Conservation (phyloP, 2,888 invertebrate species). For the Euzophera pinguis region DNA sequence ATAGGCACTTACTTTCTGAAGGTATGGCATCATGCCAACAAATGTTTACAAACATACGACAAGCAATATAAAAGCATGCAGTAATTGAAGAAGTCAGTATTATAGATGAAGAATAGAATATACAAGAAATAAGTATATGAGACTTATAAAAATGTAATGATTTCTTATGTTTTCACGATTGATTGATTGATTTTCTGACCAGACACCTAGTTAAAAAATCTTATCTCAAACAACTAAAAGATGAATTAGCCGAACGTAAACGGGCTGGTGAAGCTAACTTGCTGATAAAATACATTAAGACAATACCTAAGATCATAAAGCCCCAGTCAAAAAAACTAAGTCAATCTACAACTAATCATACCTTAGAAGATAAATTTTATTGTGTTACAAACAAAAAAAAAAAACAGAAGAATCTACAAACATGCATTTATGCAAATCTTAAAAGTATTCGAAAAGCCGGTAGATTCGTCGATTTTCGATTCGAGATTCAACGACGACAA, state of each 20-base stretch:
- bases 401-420: too few species aligned
- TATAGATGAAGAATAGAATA: too few species aligned
- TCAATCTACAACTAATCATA: too few species aligned
- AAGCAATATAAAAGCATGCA: not conserved
- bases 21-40: constrained; percentile 1
- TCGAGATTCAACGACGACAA: too few species aligned
- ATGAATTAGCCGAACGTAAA: not conserved
- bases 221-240: not conserved
- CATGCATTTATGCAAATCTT: constrained; percentile 22
- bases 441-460: constrained; percentile 23
- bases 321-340: constrained; percentile 15
- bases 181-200: too few species aligned
- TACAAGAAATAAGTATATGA: too few species aligned
- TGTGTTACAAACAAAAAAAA: too few species aligned
- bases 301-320: constrained; percentile 7
- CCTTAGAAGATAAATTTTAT: not conserved
- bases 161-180: too few species aligned
- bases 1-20: not conserved
- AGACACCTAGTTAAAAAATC: not conserved
- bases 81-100: too few species aligned
- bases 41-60: constrained; percentile 5
- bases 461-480: constrained; percentile 26
- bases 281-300: constrained; percentile 13
- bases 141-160: too few species aligned
- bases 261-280: constrained; percentile 1